Evolutionary conservation across 2,888 invertebrate species (phyloP).

Genomic region (Cephus spinipes): DNA sequence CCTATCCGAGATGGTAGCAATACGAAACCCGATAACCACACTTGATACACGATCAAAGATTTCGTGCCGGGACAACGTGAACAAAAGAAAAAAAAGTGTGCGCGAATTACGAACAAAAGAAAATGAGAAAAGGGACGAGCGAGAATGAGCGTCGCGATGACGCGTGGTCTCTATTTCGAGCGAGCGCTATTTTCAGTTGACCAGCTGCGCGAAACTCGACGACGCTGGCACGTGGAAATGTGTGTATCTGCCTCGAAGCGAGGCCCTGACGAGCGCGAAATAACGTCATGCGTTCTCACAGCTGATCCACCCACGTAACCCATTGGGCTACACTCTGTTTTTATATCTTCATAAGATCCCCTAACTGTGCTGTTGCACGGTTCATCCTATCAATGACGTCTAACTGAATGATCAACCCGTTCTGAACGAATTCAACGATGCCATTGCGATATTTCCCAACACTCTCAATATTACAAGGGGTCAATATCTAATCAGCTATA

Average conservation of each 20-base stretch:
- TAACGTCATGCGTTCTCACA: constrained; percentile 28
- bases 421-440: background rate
- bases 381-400: background rate
- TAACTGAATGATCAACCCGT: background rate
- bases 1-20: background rate
- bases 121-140: constrained; percentile 2
- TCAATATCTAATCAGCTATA: constrained; percentile 26
- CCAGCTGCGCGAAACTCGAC: constrained; percentile 21
- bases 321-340: background rate
- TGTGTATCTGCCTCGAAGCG: constrained; percentile 9
- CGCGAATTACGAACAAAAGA: constrained; percentile 4
- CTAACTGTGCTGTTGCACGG: background rate
- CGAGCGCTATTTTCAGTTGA: constrained; percentile 5
- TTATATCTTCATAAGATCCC: background rate
- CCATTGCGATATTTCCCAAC: background rate
- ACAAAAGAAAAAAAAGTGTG: background rate
- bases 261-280: constrained; percentile 16
- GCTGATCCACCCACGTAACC: constrained; percentile 35
- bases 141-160: constrained; percentile 2
- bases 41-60: background rate
- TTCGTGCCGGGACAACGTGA: background rate
- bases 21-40: background rate
- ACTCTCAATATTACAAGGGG: background rate
- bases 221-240: constrained; percentile 3
- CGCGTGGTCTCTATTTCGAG: background rate